Evolutionary conservation across 2,113 vertebrate species (phyloP).

Genomic region (Seriola quinqueradiata): DNA sequence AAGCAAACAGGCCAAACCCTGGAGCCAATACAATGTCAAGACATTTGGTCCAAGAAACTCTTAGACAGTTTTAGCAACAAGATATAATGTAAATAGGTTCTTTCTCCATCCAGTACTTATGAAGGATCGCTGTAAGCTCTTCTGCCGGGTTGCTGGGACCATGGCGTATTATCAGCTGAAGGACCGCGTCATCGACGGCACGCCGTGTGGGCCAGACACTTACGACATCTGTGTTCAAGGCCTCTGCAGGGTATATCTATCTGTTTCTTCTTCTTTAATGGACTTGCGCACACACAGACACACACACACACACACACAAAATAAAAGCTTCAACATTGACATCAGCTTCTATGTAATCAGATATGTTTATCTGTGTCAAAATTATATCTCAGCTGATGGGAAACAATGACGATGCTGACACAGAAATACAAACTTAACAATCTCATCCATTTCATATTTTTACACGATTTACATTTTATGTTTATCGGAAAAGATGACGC

Average conservation of each 20-base stretch:
- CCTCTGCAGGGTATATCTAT: slow-evolving; percentile 91
- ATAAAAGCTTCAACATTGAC: not conserved
- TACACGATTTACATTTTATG: slow-evolving; percentile 3
- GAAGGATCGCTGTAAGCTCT: slow-evolving; percentile 99
- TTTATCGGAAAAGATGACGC: not conserved
- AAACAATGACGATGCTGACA: not conserved
- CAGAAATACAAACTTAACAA: not conserved
- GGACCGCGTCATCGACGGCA: slow-evolving; percentile 94
- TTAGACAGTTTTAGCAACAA: slow-evolving; percentile 19
- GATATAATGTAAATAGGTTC: slow-evolving; percentile 6
- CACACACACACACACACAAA: not conserved
- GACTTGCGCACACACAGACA: not conserved
- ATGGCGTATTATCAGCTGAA: slow-evolving; percentile 95
- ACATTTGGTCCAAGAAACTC: slow-evolving; percentile 32
- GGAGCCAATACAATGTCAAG: slow-evolving; percentile 40
- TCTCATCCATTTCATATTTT: not conserved
- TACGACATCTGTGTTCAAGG: slow-evolving; percentile 98
- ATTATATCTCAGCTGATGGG: not conserved
- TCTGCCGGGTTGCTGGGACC: slow-evolving; percentile 94
- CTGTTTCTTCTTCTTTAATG: not conserved
- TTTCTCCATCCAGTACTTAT: slow-evolving; percentile 86
- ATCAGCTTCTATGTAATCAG: not conserved
- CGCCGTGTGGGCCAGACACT: slow-evolving; percentile 93
- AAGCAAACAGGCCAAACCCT: slow-evolving; percentile 58
- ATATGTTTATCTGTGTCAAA: slow-evolving; percentile 4